Evolutionary conservation across 2,113 vertebrate genomes (phyloP).

Genomic region (Redunca redunca): DNA sequence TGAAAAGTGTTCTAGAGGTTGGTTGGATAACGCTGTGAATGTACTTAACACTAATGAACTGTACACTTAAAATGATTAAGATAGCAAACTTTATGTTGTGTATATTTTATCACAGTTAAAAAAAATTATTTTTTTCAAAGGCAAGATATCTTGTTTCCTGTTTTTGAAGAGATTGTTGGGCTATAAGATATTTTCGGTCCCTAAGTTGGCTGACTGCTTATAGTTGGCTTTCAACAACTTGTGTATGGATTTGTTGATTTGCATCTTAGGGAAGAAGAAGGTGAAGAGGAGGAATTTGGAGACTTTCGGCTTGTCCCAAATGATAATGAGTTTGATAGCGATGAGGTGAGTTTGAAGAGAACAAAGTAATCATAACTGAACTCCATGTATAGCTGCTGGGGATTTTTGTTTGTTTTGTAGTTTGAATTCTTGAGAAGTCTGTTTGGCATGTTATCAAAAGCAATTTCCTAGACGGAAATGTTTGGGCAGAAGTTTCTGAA

Average conservation of each 20-base stretch:
- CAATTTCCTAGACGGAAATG: neutral
- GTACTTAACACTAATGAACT: neutral
- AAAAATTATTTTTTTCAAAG: neutral
- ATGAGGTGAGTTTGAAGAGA: conserved; percentile 79
- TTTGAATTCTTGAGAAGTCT: conserved; percentile 30
- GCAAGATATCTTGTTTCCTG: neutral
- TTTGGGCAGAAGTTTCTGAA: conserved; percentile 25
- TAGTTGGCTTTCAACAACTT: conserved; percentile 12
- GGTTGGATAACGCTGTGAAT: neutral
- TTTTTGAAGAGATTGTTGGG: conserved; percentile 6
- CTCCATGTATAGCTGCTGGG: neutral
- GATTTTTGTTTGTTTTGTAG: neutral
- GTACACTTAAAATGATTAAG: neutral
- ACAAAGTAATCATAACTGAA: neutral
- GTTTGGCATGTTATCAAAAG: conserved; percentile 16
- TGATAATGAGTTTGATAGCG: conserved; percentile 84
- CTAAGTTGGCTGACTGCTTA: neutral
- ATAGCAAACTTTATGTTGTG: neutral
- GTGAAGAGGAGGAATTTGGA: conserved; percentile 87
- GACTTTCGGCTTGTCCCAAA: conserved; percentile 91
- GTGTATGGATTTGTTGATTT: conserved; percentile 1
- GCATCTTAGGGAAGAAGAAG: conserved; percentile 77
- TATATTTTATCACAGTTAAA: neutral
- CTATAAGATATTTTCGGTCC: conserved; percentile 18
- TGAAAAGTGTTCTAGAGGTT: neutral